Base-by-base conservation (phyloP, 2,113 vertebrate genomes). In the Campylorhamphus procurvoides region DNA sequence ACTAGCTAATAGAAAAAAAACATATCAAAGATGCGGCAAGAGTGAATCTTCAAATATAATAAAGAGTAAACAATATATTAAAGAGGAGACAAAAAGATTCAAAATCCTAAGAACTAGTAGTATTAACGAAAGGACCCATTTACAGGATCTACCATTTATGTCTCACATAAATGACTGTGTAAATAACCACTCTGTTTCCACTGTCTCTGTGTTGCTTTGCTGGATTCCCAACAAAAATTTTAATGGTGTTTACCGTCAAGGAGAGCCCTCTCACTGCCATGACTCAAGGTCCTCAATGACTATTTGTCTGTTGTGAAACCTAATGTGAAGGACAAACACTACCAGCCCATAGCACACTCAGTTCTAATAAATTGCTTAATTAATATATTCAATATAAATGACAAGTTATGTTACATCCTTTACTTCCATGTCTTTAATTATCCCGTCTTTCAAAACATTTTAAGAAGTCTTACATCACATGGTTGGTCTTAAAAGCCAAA, bases 371-470 rank as follows among this genome's bases (percentile, higher is more conserved):
- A 93, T 72, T 84, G 77, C 84, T 78, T 93, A 95, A 97, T 96
- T 95, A 89, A 77, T 78, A 72, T 37, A 79, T 78, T 93, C 68
- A 68, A 75, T 84, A 89, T 73, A 86, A 89, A 87, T 75, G 80
- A 96, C 80, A 94, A 97, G 90, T 97, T 94, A 87, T 28, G 40
- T 89, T 92, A 92, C 84, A 95, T 82, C 60, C 52, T 94, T 94
- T 89, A 78, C 60, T 89, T 90, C 64, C 52, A 90, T 25, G 73
- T 60, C 94, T 96, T 93, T 89, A 93, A 94, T 96, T 96, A 94
- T 59, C 42, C 39, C 63, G 52, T 84, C 79, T 93, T 95, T 89
- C 86, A 92, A 90, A 94, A 91, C 71, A 90, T 86, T 94, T 84
- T 86, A 93, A 95, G 47, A 72, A 87, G 64, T 58, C 89, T 96